Percentiles rank a stretch among this genome's conserved stretches.
phyloP scores from a whole-genome alignment of 1,140 invertebrate genomes.

The Triops cancriformis region DNA sequence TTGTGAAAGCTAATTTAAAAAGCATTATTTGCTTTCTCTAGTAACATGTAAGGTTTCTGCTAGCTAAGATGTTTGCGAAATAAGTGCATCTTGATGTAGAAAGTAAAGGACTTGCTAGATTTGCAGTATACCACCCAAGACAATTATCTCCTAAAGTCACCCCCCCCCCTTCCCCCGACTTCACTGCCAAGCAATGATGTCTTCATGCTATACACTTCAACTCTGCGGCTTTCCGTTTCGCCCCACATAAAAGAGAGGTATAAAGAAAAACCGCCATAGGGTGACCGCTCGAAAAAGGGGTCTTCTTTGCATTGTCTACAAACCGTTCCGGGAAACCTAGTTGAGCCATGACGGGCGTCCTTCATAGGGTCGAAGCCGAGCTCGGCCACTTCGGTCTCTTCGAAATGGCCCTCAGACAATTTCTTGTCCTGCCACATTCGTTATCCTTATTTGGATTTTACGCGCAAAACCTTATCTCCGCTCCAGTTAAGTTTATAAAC shows the following conservation, averaged over 20 bases:
- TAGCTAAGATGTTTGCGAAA: too few species aligned
- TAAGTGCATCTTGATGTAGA: too few species aligned
- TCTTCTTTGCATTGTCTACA: background rate
- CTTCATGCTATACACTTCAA: background rate
- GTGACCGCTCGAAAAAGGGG: background rate
- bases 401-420: constrained; percentile 6
- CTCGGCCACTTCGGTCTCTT: background rate
- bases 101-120: too few species aligned
- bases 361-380: background rate
- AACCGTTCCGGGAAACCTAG: background rate
- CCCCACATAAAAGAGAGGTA: background rate
- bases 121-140: too few species aligned
- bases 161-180: too few species aligned
- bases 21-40: too few species aligned
- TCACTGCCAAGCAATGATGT: background rate
- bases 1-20: too few species aligned
- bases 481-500: background rate
- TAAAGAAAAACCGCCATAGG: background rate
- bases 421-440: constrained; percentile 12
- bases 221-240: background rate
- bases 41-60: too few species aligned
- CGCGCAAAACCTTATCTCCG: background rate
- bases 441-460: background rate
- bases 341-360: background rate
- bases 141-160: too few species aligned